phyloP scores from a whole-genome alignment of 2,797 vertebrate genomes.

The Cirrhinus mrigala region DNA sequence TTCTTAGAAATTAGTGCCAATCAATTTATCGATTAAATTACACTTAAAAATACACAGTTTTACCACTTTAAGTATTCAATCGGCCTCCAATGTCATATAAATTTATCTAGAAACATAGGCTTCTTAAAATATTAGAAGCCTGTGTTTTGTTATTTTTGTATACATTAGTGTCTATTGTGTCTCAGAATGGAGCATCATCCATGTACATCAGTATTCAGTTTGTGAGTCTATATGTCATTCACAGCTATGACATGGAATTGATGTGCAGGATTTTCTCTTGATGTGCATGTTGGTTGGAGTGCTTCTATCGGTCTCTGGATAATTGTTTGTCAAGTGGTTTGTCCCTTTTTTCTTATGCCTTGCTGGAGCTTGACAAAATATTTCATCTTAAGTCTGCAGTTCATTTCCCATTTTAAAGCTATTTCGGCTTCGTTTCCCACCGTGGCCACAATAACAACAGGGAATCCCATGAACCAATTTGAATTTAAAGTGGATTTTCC shows the following conservation, averaged over 20 bases:
- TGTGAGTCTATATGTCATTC: conserved; percentile 33
- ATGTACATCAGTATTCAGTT: conserved; percentile 22
- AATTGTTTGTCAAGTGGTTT: conserved; percentile 61
- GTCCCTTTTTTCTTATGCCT: conserved; percentile 43
- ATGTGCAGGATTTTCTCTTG: conserved; percentile 28
- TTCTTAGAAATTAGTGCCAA: too few relatives aligned
- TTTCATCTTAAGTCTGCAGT: conserved; percentile 53
- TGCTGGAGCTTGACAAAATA: conserved; percentile 56
- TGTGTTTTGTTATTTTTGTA: not conserved
- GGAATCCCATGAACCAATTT: conserved; percentile 62
- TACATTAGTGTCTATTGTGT: conserved; percentile 4
- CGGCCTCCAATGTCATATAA: not conserved
- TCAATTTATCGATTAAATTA: not conserved
- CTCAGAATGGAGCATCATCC: not conserved
- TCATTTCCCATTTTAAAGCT: conserved; percentile 57
- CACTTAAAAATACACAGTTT: not conserved
- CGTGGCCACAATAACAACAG: conserved; percentile 60
- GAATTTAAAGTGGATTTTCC: conserved; percentile 67
- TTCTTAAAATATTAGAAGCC: not conserved
- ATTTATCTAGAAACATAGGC: not conserved
- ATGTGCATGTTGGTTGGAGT: conserved; percentile 24
- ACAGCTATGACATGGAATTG: conserved; percentile 26
- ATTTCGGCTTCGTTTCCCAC: conserved; percentile 49
- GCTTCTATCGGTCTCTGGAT: conserved; percentile 13
- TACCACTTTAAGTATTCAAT: not conserved